Evolutionary conservation across 2,113 vertebrate genomes (phyloP), one percentile per base, ranked within the genome.

Genomic region (Antigone vipio): DNA sequence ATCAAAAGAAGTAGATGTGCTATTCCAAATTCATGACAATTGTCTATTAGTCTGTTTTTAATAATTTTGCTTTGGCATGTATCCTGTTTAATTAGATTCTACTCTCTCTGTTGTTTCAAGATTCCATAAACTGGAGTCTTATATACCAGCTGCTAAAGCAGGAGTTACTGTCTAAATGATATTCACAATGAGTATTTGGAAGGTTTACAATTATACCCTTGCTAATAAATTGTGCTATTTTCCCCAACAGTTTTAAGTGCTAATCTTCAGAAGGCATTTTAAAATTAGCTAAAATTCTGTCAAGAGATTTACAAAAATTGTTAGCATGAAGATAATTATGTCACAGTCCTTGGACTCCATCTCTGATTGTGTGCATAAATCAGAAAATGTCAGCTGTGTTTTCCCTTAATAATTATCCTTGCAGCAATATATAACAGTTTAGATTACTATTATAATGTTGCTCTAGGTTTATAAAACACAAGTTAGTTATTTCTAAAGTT

Each of bases 1-100:
- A 95, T 97, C 77, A 94, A 95, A 97, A 93, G 85, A 95, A 97
- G 95, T 95, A 96, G 97, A 96, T 95, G 83, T 82, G 78, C 91
- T 92, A 68, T 97, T 98, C 93, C 84, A 93, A 97, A 97, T 97
- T 97, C 93, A 83, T 96, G 97, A 97, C 97, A 98, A 98, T 97
- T 97, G 98, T 98, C 97, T 98, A 96, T 98, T 98, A 98, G 98
- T 97, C 97, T 98, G 95, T 97, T 98, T 98, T 98, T 98, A 98
- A 98, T 98, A 98, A 98, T 98, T 98, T 98, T 98, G 98, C 97
- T 96, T 98, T 98, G 98, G 97, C 97, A 98, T 98, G 97, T 98
- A 98, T 98, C 98, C 98, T 97, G 94, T 98, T 98, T 98, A 98
- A 99, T 98, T 98, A 98, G 98, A 98, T 99, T 98, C 96, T 97